These are phyloP conservation scores for Pedetes capensis DNA, from an alignment of 2,113 vertebrate genomes.

Conservation along the genomic window DNA sequence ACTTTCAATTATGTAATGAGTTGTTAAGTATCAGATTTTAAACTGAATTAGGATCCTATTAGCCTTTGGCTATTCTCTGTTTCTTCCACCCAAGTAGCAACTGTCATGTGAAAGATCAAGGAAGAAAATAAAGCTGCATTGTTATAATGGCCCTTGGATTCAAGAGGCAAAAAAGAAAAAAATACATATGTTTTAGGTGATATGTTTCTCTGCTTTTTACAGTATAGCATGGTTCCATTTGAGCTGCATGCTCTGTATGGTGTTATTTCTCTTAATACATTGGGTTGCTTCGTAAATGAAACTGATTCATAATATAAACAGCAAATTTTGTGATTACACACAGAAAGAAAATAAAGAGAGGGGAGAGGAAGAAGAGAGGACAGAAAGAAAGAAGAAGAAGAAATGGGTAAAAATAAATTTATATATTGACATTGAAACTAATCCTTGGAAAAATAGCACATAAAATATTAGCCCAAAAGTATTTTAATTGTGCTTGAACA, in stretches of 20 bases:
- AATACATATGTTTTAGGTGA: background rate
- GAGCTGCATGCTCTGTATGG: accelerated
- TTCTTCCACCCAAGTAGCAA: background rate
- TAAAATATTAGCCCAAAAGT: background rate
- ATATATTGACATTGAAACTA: background rate
- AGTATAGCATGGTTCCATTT: background rate
- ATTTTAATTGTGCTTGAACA: background rate
- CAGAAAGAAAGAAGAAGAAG: background rate
- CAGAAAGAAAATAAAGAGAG: background rate
- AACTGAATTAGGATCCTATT: background rate
- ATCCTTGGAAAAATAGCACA: background rate
- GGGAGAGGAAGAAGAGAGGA: background rate
- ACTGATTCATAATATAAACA: background rate
- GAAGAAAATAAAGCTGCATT: background rate
- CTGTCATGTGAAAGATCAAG: background rate
- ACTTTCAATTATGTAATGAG: background rate
- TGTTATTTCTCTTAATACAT: background rate
- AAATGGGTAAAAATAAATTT: background rate
- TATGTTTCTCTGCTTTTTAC: background rate
- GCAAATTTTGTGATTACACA: background rate
- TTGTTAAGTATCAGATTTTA: background rate
- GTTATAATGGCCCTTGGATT: background rate
- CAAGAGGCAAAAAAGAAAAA: background rate
- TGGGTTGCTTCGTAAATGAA: background rate
- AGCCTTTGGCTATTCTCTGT: background rate